Evolutionary conservation across 2,113 vertebrate genomes (phyloP), one percentile per base, ranked within the genome.

Genomic region (Tupaia tana): DNA sequence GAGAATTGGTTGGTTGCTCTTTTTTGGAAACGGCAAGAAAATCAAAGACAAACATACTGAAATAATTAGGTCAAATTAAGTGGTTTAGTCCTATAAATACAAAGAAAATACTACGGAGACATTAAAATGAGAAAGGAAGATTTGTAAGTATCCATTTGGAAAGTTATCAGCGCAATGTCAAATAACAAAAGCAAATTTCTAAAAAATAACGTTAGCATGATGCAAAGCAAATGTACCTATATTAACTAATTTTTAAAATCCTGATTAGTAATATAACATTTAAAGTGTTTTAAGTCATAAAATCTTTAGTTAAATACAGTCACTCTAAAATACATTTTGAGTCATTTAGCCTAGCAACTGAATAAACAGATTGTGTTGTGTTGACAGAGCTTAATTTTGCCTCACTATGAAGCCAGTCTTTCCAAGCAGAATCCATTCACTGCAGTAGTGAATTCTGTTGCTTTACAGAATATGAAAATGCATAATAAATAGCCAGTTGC

Each of bases 401-500:
- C 77, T 19, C 34, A 43, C 16, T 34, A 22, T 64, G 34, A 94
- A 82, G 8, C 27, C 82, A 29, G 22, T 75, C 3, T 82, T 19
- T 81, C n/a, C 86, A 64, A 90, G 24, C 13, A 81, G 70, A 95
- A 71, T 71, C 7, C 58, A 69, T 34, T 89, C 31, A 61, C 54
- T 61, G 54, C 84, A 94, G 58, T 15, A 70, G 43, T 25, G 3
- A 9, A 2, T 73, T 86, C 91, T 87, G 27, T 66, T 80, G 61
- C 59, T 86, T 88, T 86, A 73, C 13, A 75, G 19, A 64, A 69
- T 83, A 31, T 27, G 24, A 84, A 79, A 67, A 86, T 31, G 27
- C 20, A 84, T 31, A 78, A 93, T 91, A 84, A 81, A 80, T 79
- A 66, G 74, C 20, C 54, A 84, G 67, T 69, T 78, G n/a, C 24